Evolutionary conservation across 2,797 vertebrate genomes (phyloP).

Genomic region (Coendou prehensilis): DNA sequence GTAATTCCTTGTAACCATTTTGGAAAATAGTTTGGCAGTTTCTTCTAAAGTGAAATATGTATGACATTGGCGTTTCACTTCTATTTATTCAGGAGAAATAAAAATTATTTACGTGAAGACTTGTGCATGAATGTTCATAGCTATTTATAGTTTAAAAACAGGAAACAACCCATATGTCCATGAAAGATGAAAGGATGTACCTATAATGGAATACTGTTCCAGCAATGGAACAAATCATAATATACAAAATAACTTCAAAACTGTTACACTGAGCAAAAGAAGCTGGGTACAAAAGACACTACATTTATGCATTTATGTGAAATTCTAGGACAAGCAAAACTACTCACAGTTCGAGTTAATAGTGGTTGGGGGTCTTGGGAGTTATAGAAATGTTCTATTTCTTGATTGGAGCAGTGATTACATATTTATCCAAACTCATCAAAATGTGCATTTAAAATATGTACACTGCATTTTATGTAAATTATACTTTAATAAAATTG

Average conservation of each 20-base stretch:
- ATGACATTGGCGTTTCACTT: not conserved
- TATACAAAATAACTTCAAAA: not conserved
- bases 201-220: not conserved
- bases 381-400: not conserved
- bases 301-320: not conserved
- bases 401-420: not conserved
- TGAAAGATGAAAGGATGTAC: not conserved
- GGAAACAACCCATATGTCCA: not conserved
- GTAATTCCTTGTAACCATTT: not conserved
- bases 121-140: not conserved
- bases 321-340: not conserved
- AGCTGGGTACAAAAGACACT: not conserved
- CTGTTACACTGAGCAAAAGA: not conserved
- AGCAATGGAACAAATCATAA: not conserved
- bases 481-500: not conserved
- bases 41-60: not conserved
- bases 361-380: not conserved
- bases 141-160: not conserved
- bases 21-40: not conserved
- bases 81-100: not conserved
- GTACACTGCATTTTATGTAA: not conserved
- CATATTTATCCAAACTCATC: not conserved
- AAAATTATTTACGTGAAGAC: conserved; percentile 17
- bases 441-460: not conserved
- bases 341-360: not conserved